phyloP scores from a whole-genome alignment of 2,797 vertebrate species.

The Epinephelus awoara region DNA sequence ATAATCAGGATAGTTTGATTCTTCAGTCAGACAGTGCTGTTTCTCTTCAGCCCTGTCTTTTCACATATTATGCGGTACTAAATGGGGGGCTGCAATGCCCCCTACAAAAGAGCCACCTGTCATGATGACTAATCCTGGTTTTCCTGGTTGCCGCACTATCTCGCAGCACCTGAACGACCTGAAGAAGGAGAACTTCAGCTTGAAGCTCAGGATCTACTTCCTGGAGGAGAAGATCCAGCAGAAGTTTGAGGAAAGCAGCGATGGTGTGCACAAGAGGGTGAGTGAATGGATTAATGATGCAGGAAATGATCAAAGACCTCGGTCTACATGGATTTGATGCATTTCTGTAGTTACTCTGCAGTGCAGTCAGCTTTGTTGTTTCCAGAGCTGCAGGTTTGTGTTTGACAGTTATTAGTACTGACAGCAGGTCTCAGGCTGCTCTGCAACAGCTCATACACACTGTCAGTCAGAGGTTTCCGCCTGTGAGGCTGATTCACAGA shows the following conservation, averaged over 20 bases:
- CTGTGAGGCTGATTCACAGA: conserved; percentile 18
- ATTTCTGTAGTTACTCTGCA: background rate
- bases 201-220: conserved; percentile 98
- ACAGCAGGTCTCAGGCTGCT: conserved; percentile 38
- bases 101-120: background rate
- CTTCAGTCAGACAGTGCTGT: background rate
- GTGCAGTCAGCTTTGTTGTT: background rate
- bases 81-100: conserved; percentile 55
- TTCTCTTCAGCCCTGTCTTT: conserved; percentile 32
- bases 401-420: conserved; percentile 25
- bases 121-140: conserved; percentile 93
- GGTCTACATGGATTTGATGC: background rate
- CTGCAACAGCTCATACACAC: conserved; percentile 15
- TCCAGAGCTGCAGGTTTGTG: conserved; percentile 40
- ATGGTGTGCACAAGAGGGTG: conserved; percentile 92
- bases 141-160: conserved; percentile 93
- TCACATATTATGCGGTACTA: conserved; percentile 5
- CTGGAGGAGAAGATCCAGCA: conserved; percentile 96
- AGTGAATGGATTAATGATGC: conserved; percentile 67
- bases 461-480: background rate
- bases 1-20: background rate
- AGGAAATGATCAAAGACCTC: background rate
- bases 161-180: conserved; percentile 98
- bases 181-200: conserved; percentile 99
- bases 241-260: conserved; percentile 91